Conservation (phyloP, 2,797 vertebrate species). For the Danio choprae region DNA sequence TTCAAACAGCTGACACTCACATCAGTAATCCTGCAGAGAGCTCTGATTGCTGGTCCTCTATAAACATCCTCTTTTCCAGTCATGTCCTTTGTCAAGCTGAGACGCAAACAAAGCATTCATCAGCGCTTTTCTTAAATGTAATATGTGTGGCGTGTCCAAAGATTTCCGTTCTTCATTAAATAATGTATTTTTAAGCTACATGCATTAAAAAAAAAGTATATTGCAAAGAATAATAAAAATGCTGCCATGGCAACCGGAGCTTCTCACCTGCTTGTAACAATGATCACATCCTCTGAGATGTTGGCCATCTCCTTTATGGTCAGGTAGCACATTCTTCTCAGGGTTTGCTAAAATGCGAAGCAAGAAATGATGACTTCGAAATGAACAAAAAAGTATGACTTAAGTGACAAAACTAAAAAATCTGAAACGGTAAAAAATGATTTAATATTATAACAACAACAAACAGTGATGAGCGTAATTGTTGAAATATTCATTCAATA, state of each 20-base stretch:
- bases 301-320: conserved; percentile 99
- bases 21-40: conserved; percentile 96
- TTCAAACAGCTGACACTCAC: conserved; percentile 76
- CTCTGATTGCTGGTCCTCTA: conserved; percentile 93
- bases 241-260: neutral
- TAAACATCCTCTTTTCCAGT: conserved; percentile 98
- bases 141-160: neutral
- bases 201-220: neutral
- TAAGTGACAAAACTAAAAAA: too few species aligned
- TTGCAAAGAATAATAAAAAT: neutral
- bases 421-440: too few species aligned
- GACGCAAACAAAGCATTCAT: conserved; percentile 16
- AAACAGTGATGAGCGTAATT: neutral
- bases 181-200: neutral
- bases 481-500: neutral
- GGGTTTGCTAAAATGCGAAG: conserved; percentile 85
- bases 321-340: conserved; percentile 97
- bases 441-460: neutral
- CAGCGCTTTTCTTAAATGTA: neutral
- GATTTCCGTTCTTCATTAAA: neutral
- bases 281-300: conserved; percentile 98
- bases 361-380: neutral
- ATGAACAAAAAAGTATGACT: neutral
- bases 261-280: conserved; percentile 96
- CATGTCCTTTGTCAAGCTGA: conserved; percentile 97